Evolutionary conservation across 2,888 invertebrate genomes (phyloP).

Genomic region (Morinoia aosen): DNA sequence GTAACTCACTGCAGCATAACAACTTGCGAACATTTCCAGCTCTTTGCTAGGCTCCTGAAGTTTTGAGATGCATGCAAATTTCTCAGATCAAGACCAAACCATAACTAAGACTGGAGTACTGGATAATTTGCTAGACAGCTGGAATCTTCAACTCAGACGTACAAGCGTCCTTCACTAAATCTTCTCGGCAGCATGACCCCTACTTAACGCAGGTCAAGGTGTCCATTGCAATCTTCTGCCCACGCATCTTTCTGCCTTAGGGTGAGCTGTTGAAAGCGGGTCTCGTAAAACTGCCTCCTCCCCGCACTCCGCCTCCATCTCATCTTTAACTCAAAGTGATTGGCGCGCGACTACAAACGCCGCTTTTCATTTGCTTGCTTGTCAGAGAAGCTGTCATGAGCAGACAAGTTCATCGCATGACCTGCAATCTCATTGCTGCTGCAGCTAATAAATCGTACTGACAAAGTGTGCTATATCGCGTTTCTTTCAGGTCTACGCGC

Average conservation of each 20-base stretch:
- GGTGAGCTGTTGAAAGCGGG: neutral
- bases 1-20: neutral
- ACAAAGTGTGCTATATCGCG: neutral
- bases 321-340: neutral
- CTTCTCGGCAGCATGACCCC: neutral
- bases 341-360: neutral
- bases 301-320: neutral
- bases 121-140: neutral
- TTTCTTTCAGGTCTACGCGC: neutral
- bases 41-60: slow-evolving; percentile 6
- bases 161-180: slow-evolving; percentile 34
- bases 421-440: neutral
- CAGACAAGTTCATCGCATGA: neutral
- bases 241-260: slow-evolving; percentile 17
- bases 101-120: neutral
- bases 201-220: slow-evolving; percentile 16
- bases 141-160: neutral
- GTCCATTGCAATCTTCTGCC: slow-evolving; percentile 12
- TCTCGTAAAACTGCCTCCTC: neutral
- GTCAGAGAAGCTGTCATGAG: neutral
- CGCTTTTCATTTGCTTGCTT: neutral
- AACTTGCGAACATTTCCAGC: neutral
- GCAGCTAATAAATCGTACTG: neutral
- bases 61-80: slow-evolving; percentile 48
- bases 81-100: neutral